Evolutionary conservation across 2,797 vertebrate species (phyloP), one percentile per base, ranked within the genome.

Genomic region (Tiaroga cobitis): DNA sequence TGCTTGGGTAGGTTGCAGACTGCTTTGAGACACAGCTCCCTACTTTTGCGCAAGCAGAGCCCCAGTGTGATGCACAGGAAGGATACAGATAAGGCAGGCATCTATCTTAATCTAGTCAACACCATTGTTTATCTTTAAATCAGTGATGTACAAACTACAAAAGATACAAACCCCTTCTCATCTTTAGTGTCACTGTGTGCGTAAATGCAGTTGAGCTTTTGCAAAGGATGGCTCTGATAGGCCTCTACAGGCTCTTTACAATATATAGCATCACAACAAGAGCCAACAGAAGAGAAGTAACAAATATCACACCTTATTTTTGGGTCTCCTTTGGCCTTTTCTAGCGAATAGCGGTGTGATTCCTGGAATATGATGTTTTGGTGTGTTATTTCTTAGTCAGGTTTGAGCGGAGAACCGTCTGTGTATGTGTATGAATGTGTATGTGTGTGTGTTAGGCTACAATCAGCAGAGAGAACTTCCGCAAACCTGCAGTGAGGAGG

Each of bases 381-480:
- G 18, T 3, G 43, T 76, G 46, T 41, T 49, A 24, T 49, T 65
- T 74, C 19, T 37, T 37, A 6, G 11, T 4, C 19, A 32, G n/a
- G 21, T 81, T 56, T 29, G n/a, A 59, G 67, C 80, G 80, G 37
- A 61, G 11, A 61, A 32, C 41, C 54, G 70, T 63, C 26, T 29
- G 1, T 41, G 11, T 32, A 0, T 32, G 19, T 67, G 19, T 34
- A 2, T 32, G 8, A 41, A 16, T 39, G n/a, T 70, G 0, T n/a
- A 2, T 67, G 18, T 6, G 6, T 73, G 19, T 37, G 9, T 51
- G 29, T 51, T 72, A 61, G 16, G 29, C 54, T 72, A 32, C 80
- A 82, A 26, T n/a, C 56, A 84, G 46, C n/a, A 56, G n/a, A 8
- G 4, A 41, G 8, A 5, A 59, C 74, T 77, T 84, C 82, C 82